Evolutionary conservation across 2,888 invertebrate genomes (phyloP).

Genomic region (Piscicola geometra): DNA sequence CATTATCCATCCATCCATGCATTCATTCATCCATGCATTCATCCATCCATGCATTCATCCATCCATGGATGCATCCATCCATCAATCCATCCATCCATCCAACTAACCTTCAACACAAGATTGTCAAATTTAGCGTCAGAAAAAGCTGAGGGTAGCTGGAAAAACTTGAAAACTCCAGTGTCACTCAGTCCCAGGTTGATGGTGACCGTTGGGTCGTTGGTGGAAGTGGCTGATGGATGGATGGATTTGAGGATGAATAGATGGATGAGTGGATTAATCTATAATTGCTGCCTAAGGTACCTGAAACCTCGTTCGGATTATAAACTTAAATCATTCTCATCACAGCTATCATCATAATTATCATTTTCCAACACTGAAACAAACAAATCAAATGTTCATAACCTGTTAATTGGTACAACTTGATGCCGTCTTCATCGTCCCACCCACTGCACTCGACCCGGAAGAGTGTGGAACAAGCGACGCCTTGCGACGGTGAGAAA

Average conservation of each 20-base stretch:
- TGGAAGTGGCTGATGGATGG: neutral
- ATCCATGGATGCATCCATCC: too few species aligned
- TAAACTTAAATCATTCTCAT: too few species aligned
- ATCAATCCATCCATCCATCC: too few species aligned
- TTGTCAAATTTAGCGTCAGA: neutral
- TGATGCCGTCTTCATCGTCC: conserved; percentile 46
- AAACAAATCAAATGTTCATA: too few species aligned
- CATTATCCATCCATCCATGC: too few species aligned
- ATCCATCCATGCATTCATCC: too few species aligned
- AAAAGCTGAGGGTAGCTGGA: neutral
- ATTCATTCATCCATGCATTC: too few species aligned
- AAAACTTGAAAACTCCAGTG: neutral
- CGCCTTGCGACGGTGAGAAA: conserved; percentile 41
- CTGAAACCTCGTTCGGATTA: too few species aligned
- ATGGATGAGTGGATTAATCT: too few species aligned
- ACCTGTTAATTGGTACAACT: conserved; percentile 46
- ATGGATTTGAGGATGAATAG: too few species aligned
- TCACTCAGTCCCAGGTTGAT: neutral
- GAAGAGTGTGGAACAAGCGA: conserved; percentile 37
- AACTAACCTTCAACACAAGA: neutral
- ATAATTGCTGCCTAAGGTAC: too few species aligned
- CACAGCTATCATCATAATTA: too few species aligned
- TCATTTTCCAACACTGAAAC: neutral
- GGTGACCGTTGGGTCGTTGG: neutral
- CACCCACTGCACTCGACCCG: conserved; percentile 44